Percentiles rank a stretch among this genome's conserved stretches.
phyloP scores from a whole-genome alignment of 2,888 invertebrate species.

The Caenorhabditis sp. region DNA sequence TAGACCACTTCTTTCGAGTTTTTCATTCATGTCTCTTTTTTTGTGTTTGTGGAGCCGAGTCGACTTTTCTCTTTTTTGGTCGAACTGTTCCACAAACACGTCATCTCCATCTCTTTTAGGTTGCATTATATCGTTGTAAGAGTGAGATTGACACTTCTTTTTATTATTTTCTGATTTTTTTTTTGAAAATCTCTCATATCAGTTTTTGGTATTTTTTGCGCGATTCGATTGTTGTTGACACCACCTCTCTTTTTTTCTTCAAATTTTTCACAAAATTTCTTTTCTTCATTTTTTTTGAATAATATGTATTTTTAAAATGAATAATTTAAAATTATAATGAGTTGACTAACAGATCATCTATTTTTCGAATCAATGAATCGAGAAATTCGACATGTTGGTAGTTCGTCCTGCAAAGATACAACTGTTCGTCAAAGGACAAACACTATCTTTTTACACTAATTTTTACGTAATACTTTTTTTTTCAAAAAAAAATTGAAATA shows the following conservation, averaged over 20 bases:
- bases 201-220: not conserved
- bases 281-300: not conserved
- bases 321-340: not conserved
- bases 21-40: slow-evolving; percentile 1
- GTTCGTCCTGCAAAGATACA: too few relatives aligned
- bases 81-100: not conserved
- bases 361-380: not conserved
- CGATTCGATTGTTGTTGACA: slow-evolving; percentile 1
- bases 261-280: slow-evolving; percentile 9
- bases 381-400: not conserved
- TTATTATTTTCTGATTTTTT: not conserved
- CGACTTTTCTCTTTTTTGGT: too few relatives aligned
- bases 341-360: not conserved
- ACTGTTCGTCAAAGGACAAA: too few relatives aligned
- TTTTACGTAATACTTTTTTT: too few relatives aligned
- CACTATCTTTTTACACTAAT: too few relatives aligned
- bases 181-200: slow-evolving; percentile 6
- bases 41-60: slow-evolving; percentile 13
- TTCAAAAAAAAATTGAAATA: too few relatives aligned
- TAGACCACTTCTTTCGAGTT: not conserved
- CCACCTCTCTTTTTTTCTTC: slow-evolving; percentile 11
- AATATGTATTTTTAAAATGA: not conserved
- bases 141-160: not conserved
- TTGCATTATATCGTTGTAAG: slow-evolving; percentile 6
- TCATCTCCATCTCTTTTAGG: slow-evolving; percentile 3